phyloP scores from a whole-genome alignment of 2,888 invertebrate species.

The Nebria salina region DNA sequence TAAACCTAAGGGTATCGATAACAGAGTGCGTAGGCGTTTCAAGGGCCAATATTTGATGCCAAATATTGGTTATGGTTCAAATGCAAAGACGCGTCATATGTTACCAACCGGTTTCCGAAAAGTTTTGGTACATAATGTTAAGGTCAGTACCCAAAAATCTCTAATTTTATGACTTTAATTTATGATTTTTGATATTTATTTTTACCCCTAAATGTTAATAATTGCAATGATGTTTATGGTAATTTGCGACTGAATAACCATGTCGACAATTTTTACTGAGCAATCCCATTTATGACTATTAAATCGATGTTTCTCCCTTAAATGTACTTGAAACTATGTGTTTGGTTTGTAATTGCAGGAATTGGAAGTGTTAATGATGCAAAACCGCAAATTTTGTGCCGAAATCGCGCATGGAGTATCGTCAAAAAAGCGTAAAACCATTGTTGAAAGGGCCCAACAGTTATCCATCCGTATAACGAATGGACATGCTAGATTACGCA shows the following conservation, averaged over 20 bases:
- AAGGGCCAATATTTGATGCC: slow-evolving; percentile 99
- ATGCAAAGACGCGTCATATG: slow-evolving; percentile 94
- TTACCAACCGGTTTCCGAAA: slow-evolving; percentile 98
- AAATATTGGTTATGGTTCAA: slow-evolving; percentile 98
- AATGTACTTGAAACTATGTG: background rate
- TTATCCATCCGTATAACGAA: slow-evolving; percentile 96
- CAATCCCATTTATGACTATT: background rate
- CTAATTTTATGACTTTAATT: background rate
- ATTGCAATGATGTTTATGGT: slow-evolving; percentile 59
- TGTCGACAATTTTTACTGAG: slow-evolving; percentile 57
- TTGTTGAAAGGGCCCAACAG: slow-evolving; percentile 97
- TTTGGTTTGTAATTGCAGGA: slow-evolving; percentile 68
- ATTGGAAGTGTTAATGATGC: slow-evolving; percentile 98
- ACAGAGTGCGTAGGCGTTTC: slow-evolving; percentile 98
- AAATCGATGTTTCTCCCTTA: background rate
- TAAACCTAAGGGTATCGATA: slow-evolving; percentile 99
- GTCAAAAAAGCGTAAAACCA: slow-evolving; percentile 95
- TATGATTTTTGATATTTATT: background rate
- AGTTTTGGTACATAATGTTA: slow-evolving; percentile 89
- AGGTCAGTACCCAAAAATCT: slow-evolving; percentile 64
- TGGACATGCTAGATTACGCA: slow-evolving; percentile 93
- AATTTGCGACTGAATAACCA: slow-evolving; percentile 62
- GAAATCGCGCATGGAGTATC: slow-evolving; percentile 98
- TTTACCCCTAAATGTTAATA: background rate
- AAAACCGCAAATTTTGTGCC: slow-evolving; percentile 96